Evolutionary conservation across 2,797 vertebrate genomes (phyloP), one percentile per base, ranked within the genome.

Genomic region (Parambassis ranga): DNA sequence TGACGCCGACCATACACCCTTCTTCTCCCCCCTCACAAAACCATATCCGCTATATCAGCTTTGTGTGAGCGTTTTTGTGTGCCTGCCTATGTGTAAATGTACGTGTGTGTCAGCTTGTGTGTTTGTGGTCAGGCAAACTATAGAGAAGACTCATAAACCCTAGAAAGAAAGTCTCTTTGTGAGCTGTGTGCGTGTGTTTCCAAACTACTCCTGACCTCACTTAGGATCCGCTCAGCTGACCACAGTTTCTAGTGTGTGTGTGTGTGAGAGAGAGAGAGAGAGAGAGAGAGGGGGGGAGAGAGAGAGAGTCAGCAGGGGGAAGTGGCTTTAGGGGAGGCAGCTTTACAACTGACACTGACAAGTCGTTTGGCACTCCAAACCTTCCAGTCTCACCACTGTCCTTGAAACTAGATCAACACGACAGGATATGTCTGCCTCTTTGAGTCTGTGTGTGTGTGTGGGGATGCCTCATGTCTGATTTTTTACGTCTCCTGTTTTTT

Each of bases 21-120:
- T 70, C 75, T 75, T 76, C 76, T 79, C 75, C 76, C 76, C 79
- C 75, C 81, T 82, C 69, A 61, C 76, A 82, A 84, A 87, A 85
- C 87, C 87, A 90, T 84, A 86, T 90, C 87, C 86, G 74, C 85
- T 86, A 76, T 69, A 87, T 90, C 87, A 85, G 82, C 82, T 81
- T 65, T 79, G 80, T 85, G 79, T 59, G 65, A 78, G 69, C 53
- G 28, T 42, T 80, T 77, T 68, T 79, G 58, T 52, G 38, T 15
- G 2, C 30, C 60, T 63, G 52, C 30, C 47, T 51, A 43, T 57
- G 74, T 81, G 72, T 77, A 58, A 71, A 62, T 72, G 68, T 79
- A 14, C 14, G 27, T 44, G 67, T 46, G 31, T 38, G 69, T 43
- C 53, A 49, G 51, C 14, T 64, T 73, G 79, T 82, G 77, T 74